Evolutionary conservation across 2,888 invertebrate genomes (phyloP), one percentile per base, ranked within the genome.

Genomic region (Eupithecia centaureata): DNA sequence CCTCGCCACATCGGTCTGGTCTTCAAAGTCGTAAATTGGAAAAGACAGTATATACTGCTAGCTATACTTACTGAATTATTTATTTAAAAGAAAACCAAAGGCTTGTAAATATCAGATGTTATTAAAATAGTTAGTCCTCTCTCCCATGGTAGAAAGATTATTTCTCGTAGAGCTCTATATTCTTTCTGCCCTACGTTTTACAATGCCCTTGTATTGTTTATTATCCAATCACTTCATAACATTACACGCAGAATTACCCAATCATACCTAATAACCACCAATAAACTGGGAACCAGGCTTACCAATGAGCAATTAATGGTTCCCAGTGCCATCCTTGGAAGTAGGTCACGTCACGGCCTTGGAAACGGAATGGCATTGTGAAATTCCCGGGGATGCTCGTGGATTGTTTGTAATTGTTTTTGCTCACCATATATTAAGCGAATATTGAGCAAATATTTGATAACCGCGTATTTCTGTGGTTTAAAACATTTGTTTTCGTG

Each of bases 321-420:
- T 59, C 32, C 54, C 59, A 65, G 71, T 69, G 56, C 72, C 69
- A 67, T 67, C 72, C 71, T 73, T 67, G 67, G 54, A 74, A 71
- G 51, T 63, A 63, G 73, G 74, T 70, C 73, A 75, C 68, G 74
- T 70, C 73, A 75, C 68, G 72, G 71, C 64, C 64, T 57, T 32
- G 59, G 52, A 38, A 30, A n/a, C 66, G 68, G 73, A 70, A 56
- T 58, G 47, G 32, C 63, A 68, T 66, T 62, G 42, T 61, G 54
- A 63, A 61, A 59, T 68, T 63, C 57, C 56, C 66, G 57, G 63
- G 61, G 58, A 61, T 38, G 28, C 35, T 51, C 52, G n/a, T 2
- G 33, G 33, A 63, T 63, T 63, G 28, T 51, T 58, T 28, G 15
- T 42, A 28, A 54, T 47, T 57, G 47, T 57, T 33, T 52, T 12